Percentiles rank a stretch among this genome's conserved stretches.
phyloP scores from a whole-genome alignment of 2,888 invertebrate genomes.

The Mesorhabditis spiculigera region DNA sequence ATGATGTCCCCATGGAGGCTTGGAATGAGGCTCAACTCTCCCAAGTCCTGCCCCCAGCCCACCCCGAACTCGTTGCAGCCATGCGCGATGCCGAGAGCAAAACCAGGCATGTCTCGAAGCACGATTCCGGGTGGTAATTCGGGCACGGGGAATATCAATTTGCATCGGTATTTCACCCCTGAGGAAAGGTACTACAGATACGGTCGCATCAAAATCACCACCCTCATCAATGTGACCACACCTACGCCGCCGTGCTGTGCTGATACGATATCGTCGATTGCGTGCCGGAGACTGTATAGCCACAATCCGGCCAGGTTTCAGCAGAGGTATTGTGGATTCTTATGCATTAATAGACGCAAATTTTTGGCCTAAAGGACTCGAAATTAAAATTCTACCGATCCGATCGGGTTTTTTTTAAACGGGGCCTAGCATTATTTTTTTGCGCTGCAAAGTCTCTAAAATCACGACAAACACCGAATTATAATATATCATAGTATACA shows the following conservation, averaged over 20 bases:
- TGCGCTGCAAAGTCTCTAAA: too few species aligned
- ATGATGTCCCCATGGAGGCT: not conserved
- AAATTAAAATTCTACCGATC: too few species aligned
- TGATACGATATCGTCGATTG: slow-evolving; percentile 38
- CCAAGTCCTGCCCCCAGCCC: not conserved
- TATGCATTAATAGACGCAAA: too few species aligned
- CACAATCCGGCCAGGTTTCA: slow-evolving; percentile 36
- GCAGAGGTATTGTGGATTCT: slow-evolving; percentile 21
- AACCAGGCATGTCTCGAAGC: not conserved
- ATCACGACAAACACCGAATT: too few species aligned
- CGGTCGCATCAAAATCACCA: not conserved
- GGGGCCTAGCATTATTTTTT: too few species aligned
- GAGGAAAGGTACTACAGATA: not conserved
- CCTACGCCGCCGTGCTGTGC: slow-evolving; percentile 38
- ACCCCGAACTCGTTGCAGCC: not conserved
- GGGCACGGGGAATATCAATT: too few species aligned
- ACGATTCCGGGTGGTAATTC: too few species aligned
- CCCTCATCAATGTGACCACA: not conserved
- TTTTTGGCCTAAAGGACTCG: too few species aligned
- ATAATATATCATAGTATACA: too few species aligned
- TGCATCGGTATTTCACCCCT: too few species aligned
- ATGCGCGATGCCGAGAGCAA: not conserved
- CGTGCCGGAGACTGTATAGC: slow-evolving; percentile 40
- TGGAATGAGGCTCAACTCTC: not conserved
- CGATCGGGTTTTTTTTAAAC: too few species aligned